Conservation (phyloP, 2,797 vertebrate species). For the Lateolabrax maculatus region DNA sequence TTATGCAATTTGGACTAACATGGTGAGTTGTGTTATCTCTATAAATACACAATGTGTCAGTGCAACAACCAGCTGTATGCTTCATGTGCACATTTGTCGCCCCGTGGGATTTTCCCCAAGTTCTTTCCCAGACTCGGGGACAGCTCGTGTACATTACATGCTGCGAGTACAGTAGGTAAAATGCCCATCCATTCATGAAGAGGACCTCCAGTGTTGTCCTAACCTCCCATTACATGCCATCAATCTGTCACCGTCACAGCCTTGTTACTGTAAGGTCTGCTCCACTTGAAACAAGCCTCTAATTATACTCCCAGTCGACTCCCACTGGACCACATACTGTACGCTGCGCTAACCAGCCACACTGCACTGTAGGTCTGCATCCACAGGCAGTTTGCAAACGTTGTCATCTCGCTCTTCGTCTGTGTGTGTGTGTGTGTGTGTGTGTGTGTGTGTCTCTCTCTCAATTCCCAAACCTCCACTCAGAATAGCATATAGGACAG, state of each 20-base stretch:
- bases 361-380: slow-evolving; percentile 68
- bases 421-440: slow-evolving; percentile 4
- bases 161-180: slow-evolving; percentile 49
- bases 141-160: slow-evolving; percentile 36
- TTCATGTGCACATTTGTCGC: slow-evolving; percentile 51
- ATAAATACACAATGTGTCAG: slow-evolving; percentile 45
- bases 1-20: slow-evolving; percentile 26
- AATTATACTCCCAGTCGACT: slow-evolving; percentile 78
- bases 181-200: slow-evolving; percentile 67
- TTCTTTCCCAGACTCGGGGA: slow-evolving; percentile 72
- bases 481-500: slow-evolving; percentile 32
- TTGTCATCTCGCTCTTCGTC: slow-evolving; percentile 20
- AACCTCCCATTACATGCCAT: slow-evolving; percentile 78
- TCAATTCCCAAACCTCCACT: slow-evolving; percentile 38
- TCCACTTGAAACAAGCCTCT: slow-evolving; percentile 80
- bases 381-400: slow-evolving; percentile 26
- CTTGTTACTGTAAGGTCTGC: slow-evolving; percentile 79
- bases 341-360: slow-evolving; percentile 62
- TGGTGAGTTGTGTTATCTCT: slow-evolving; percentile 14
- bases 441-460: neutral
- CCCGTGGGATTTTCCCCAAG: slow-evolving; percentile 76
- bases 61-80: slow-evolving; percentile 44
- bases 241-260: slow-evolving; percentile 79
- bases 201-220: slow-evolving; percentile 79
- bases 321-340: slow-evolving; percentile 82